phyloP scores from a whole-genome alignment of 37 sponge, comb jelly and placozoan species.

The Spongilla lacustris region DNA sequence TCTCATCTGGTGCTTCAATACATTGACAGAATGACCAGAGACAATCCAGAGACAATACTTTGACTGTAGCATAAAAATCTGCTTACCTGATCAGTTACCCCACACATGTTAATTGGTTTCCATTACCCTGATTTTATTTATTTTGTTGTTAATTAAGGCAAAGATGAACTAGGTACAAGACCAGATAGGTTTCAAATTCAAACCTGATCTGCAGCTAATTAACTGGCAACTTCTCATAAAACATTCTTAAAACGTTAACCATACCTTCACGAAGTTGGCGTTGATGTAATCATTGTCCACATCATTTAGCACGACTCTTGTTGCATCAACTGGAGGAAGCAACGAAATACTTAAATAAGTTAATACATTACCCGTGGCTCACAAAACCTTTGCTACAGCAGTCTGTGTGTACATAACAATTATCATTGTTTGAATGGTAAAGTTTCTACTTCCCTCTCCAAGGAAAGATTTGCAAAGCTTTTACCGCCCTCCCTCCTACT shows the following conservation, averaged over 20 bases:
- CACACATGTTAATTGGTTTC: too few relatives aligned
- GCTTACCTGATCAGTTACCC: too few relatives aligned
- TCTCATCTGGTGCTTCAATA: too few relatives aligned
- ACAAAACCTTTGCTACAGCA: not conserved
- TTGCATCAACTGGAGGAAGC: slow-evolving; percentile 67
- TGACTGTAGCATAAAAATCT: too few relatives aligned
- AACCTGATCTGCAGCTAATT: not conserved
- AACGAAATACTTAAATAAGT: not conserved
- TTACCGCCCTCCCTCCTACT: not conserved
- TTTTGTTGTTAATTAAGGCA: too few relatives aligned
- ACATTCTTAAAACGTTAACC: not conserved
- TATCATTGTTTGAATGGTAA: not conserved
- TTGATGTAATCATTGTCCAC: slow-evolving; percentile 88
- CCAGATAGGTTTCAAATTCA: not conserved
- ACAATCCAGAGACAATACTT: too few relatives aligned
- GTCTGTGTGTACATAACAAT: not conserved
- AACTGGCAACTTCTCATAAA: not conserved
- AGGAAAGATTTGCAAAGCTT: not conserved
- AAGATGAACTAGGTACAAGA: too few relatives aligned
- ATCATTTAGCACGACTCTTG: slow-evolving; percentile 65
- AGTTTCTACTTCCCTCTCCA: not conserved
- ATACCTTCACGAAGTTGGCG: slow-evolving; percentile 86
- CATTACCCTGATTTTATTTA: too few relatives aligned
- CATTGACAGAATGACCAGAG: too few relatives aligned
- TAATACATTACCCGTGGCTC: not conserved